A percentile compares a stretch with the other conserved stretches of the same genome.
These are phyloP conservation scores for Stenoptilia bipunctidactyla DNA, from an alignment of 2,888 invertebrate species.

Conservation along the genomic window DNA sequence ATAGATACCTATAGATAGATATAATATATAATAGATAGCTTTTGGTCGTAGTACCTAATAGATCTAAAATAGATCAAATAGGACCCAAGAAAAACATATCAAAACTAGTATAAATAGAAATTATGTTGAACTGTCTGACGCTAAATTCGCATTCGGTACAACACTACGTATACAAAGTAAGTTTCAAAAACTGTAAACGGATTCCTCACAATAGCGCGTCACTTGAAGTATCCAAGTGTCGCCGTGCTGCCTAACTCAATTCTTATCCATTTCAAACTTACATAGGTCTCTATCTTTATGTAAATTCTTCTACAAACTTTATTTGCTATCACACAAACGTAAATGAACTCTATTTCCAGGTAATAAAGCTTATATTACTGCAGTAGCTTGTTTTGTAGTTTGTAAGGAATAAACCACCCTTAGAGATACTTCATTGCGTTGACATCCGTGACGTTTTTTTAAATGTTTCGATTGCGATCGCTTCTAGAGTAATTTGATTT, in stretches of 20 bases:
- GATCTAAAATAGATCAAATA: too few species aligned
- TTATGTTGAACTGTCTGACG: too few species aligned
- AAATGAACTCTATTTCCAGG: too few species aligned
- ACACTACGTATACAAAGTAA: too few species aligned
- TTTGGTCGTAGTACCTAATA: too few species aligned
- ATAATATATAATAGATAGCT: too few species aligned
- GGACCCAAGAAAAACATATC: too few species aligned
- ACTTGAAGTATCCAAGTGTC: constrained; percentile 52
- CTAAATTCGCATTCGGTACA: too few species aligned
- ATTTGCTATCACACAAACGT: constrained; percentile 14
- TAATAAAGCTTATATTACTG: too few species aligned
- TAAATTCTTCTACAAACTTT: constrained; percentile 47
- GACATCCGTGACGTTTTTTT: constrained; percentile 28
- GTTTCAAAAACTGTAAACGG: constrained; percentile 51
- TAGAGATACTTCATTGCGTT: constrained; percentile 47
- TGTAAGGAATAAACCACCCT: constrained; percentile 19
- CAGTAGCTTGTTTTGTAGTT: too few species aligned
- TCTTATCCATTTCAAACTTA: constrained; percentile 52
- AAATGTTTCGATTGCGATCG: neutral
- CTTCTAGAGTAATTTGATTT: neutral
- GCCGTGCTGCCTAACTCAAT: constrained; percentile 58
- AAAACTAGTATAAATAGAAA: too few species aligned
- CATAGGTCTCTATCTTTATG: constrained; percentile 56
- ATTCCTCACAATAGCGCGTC: constrained; percentile 66
- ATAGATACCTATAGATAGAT: too few species aligned